phyloP scores from a whole-genome alignment of 2,113 vertebrate species.

The Microtus oregoni region DNA sequence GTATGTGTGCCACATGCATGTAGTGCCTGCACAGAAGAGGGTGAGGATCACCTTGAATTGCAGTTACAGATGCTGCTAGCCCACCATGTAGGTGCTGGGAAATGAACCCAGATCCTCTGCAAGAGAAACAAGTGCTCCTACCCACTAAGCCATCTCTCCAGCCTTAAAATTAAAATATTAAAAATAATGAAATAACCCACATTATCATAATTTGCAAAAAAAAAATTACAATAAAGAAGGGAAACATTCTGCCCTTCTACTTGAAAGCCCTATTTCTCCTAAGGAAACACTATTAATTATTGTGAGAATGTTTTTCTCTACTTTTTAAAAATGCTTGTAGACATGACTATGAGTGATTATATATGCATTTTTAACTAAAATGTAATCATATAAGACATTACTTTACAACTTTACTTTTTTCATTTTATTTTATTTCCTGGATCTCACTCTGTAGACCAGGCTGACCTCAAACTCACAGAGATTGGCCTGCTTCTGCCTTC shows the following conservation, averaged over 20 bases:
- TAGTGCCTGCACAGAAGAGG: neutral
- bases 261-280: neutral
- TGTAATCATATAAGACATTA: neutral
- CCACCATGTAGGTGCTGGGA: neutral
- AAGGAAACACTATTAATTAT: neutral
- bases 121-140: neutral
- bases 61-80: neutral
- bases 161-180: neutral
- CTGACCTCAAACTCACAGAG: neutral
- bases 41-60: neutral
- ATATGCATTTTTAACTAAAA: neutral
- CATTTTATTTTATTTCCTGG: neutral
- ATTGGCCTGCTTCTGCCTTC: neutral
- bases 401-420: neutral
- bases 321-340: neutral
- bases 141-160: neutral
- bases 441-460: neutral
- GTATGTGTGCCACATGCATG: neutral
- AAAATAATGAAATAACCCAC: neutral
- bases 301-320: neutral
- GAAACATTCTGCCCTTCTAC: neutral
- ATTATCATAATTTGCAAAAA: neutral
- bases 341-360: neutral
- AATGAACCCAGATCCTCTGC: neutral
- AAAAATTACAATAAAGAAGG: conserved; percentile 19